Evolutionary conservation across 2,113 vertebrate species (phyloP).

Genomic region (Chlamydotis undulata): DNA sequence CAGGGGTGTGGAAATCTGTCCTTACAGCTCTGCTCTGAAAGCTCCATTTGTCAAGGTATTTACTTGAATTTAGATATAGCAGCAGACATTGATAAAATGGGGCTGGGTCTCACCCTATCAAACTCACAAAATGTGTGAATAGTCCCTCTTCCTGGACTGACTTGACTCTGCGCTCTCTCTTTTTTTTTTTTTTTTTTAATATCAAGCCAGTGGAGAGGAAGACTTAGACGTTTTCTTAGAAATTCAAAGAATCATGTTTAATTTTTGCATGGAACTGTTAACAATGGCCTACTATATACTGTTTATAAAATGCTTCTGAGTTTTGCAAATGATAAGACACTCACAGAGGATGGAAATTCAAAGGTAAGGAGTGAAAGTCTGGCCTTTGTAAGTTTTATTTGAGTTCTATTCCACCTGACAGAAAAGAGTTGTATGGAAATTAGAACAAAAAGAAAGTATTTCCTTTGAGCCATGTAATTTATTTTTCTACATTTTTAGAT

Average conservation of each 20-base stretch:
- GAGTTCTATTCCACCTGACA: not conserved
- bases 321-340: not conserved
- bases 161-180: not conserved
- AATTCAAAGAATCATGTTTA: not conserved
- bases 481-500: not conserved
- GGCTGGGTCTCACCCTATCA: not conserved
- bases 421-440: not conserved
- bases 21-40: not conserved
- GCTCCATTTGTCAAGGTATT: not conserved
- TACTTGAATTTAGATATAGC: not conserved
- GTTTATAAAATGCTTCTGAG: not conserved
- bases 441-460: not conserved
- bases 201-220: not conserved
- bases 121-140: not conserved
- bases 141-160: not conserved
- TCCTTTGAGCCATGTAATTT: not conserved
- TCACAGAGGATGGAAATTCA: not conserved
- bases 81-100: not conserved
- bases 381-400: not conserved
- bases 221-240: not conserved
- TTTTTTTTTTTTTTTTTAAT: not conserved
- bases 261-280: not conserved
- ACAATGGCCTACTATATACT: not conserved
- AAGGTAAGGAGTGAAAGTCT: not conserved
- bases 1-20: not conserved